Evolutionary conservation across 1,140 invertebrate species (phyloP), one percentile per base, ranked within the genome.

Genomic region (Cyphomyrmex costatus): DNA sequence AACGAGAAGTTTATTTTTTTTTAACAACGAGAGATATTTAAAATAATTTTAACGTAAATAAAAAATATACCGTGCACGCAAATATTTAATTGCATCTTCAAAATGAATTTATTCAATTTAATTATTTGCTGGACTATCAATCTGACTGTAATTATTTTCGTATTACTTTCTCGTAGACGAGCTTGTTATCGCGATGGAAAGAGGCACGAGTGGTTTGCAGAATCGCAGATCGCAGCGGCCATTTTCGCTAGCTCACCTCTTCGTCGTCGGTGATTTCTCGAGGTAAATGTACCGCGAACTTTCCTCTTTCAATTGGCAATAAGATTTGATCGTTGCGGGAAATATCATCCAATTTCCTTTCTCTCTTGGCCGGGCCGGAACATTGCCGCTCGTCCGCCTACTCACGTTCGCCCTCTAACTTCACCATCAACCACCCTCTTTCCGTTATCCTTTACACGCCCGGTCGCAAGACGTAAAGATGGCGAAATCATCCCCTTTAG

Each of bases 261-360:
- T 85, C 56, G 74, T 74, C 79, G 79, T 71, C 84, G 91, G 90
- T 91, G 88, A 93, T 93, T 94, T 93, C 88, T 91, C 84, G 85
- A 88, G 65, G 90, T 89, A 94, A 94, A 94, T 92, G 92, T 93
- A 92, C 91, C 91, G 90, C 91, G 91, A 94, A 94, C 91, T 94
- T 95, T 94, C 91, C 92, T 93, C 92, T 94, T 94, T 94, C 92
- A 93, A 94, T 94, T 94, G 92, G 92, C 92, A 93, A 94, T 94
- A 94, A 95, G 92, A 94, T 94, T 94, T 94, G 93, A 95, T 95
- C 93, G 94, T 94, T 93, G 90, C 91, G 90, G 92, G 90, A 94
- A 95, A 95, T 94, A 93, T 94, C 94, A 92, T 94, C 93, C 94
- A 95, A 94, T 95, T 94, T 95, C 92, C 93, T 93, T 94, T 93